These are phyloP conservation scores for Smithornis capensis DNA, from an alignment of 2,113 vertebrate genomes.

Conservation along the genomic window DNA sequence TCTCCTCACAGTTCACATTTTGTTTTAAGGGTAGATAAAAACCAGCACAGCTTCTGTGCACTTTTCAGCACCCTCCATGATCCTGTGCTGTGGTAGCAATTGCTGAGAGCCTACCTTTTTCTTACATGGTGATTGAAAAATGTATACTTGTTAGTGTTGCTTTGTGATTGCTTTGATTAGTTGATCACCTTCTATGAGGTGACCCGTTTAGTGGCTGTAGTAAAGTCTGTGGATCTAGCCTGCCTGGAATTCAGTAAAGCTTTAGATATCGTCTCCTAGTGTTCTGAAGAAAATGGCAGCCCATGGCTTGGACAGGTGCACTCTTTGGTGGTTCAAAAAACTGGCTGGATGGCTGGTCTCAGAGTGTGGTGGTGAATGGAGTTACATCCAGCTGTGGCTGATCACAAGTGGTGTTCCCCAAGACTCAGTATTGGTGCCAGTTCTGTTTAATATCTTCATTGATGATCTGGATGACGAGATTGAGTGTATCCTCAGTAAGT, in stretches of 20 bases:
- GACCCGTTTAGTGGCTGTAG: not conserved
- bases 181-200: not conserved
- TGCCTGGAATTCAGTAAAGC: not conserved
- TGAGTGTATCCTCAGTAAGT: not conserved
- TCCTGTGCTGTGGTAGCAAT: not conserved
- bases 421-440: not conserved
- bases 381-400: no score
- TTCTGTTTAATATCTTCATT: not conserved
- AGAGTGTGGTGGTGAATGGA: not conserved
- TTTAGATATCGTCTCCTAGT: not conserved
- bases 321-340: not conserved
- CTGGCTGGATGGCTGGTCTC: not conserved
- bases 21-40: not conserved
- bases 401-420: not conserved
- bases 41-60: not conserved
- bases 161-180: not conserved
- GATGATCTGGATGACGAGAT: not conserved
- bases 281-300: not conserved
- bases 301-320: not conserved
- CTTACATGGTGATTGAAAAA: not conserved
- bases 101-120: not conserved
- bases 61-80: not conserved
- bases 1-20: accelerated
- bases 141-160: not conserved
- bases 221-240: not conserved